Evolutionary conservation across 2,113 vertebrate genomes (phyloP).

Genomic region (Vulpes lagopus): DNA sequence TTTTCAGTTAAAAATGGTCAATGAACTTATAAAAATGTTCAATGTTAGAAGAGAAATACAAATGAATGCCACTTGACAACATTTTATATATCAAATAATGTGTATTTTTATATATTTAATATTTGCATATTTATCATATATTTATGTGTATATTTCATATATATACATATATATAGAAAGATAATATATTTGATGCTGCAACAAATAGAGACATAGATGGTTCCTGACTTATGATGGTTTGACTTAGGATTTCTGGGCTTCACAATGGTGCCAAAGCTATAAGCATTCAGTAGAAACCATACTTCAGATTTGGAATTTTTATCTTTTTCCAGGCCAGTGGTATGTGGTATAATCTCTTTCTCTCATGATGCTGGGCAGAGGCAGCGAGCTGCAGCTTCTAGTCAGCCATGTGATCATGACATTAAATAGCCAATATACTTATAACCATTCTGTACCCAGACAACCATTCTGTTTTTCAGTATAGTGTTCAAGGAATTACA

Average conservation of each 20-base stretch:
- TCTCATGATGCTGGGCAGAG: neutral
- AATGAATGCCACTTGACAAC: neutral
- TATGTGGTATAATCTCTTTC: neutral
- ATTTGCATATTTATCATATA: neutral
- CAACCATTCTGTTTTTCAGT: neutral
- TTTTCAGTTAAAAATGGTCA: conserved; percentile 22
- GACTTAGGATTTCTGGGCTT: neutral
- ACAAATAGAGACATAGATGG: neutral
- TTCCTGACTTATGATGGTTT: neutral
- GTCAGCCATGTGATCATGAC: neutral
- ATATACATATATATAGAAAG: neutral
- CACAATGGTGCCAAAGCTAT: neutral
- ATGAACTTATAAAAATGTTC: neutral
- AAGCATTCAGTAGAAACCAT: neutral
- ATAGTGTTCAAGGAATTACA: neutral
- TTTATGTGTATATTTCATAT: neutral
- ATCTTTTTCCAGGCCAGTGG: neutral
- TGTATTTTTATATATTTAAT: neutral
- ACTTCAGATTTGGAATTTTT: neutral
- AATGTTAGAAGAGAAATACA: neutral
- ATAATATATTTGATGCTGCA: neutral
- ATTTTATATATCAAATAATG: neutral
- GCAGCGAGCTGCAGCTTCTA: neutral
- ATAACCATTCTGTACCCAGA: neutral
- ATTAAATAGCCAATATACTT: neutral